Evolutionary conservation across 1,140 invertebrate species (phyloP).

Genomic region (Caenorhabditis brenneri): DNA sequence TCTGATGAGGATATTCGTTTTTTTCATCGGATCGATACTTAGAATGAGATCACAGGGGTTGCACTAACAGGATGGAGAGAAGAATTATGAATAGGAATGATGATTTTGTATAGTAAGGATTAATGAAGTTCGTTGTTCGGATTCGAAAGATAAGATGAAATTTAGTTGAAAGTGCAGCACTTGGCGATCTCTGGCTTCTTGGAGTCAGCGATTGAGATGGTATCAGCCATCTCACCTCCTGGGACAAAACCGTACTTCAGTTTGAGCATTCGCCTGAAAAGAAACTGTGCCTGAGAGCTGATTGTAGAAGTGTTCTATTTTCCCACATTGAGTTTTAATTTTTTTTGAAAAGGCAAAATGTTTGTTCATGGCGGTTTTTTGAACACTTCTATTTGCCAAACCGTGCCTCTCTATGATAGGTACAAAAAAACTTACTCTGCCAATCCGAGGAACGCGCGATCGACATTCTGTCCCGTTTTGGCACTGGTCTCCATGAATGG

Average conservation of each 20-base stretch:
- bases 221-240: conserved; percentile 15
- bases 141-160: neutral
- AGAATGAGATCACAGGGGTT: conserved; percentile 34
- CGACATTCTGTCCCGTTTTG: conserved; percentile 69
- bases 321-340: neutral
- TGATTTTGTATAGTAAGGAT: neutral
- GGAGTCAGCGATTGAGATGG: neutral
- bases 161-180: neutral
- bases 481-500: conserved; percentile 69
- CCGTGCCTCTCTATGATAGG: neutral
- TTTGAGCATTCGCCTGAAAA: neutral
- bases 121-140: too few species aligned
- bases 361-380: neutral
- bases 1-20: neutral
- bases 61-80: neutral
- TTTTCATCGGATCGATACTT: neutral
- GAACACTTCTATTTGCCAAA: neutral
- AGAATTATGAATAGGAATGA: neutral
- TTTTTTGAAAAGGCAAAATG: neutral
- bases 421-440: conserved; percentile 53
- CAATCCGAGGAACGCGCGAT: conserved; percentile 64
- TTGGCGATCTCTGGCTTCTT: neutral
- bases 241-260: conserved; percentile 2
- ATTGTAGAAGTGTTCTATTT: neutral
- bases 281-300: neutral